Evolutionary conservation across 2,113 vertebrate species (phyloP), one percentile per base, ranked within the genome.

Genomic region (Heterotilapia buettikoferi): DNA sequence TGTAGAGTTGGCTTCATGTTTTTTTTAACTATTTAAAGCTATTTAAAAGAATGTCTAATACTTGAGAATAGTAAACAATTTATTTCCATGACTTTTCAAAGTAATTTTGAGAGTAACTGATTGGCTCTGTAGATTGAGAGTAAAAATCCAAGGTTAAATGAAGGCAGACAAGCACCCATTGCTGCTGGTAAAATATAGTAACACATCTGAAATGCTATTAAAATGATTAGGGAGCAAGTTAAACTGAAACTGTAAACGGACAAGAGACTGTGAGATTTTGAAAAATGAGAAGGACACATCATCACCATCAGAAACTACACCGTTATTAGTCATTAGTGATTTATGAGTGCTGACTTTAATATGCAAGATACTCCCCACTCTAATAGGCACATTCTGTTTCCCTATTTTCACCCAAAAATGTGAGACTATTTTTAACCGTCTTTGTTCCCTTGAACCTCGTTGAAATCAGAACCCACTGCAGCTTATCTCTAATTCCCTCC

Each of bases 401-500:
- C 54, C 12, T n/a, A 8, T 82, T 12, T 50, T 81, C 18, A 52
- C 36, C 54, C 18, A 45, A 54, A 89, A 87, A 54, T 78, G 13
- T 29, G 24, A 50, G 68, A 59, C 24, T 38, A 29, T 18, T 83
- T 52, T 66, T 21, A 19, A 50, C 19, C 3, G 33, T 6, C 80
- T 43, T 83, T 6, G 18, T 82, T 83, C 53, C 66, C 83, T 79
- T 92, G 10, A 87, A 80, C 47, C 31, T 11, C 5, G 12, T 33
- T 50, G 68, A 80, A 87, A 90, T 91, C 63, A 84, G 66, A 88
- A 50, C 88, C 78, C 63, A 82, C 61, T 88, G 89, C 61, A 88
- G 85, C 88, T 91, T 86, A 89, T 90, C 82, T 88, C 21, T 80
- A 85, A 90, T 89, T 89, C 84, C 63, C 84, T 79, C 87, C 85